These are phyloP conservation scores for Hyperoplus lanceolatus DNA, from an alignment of 2,797 vertebrate genomes.

Conservation along the genomic window DNA sequence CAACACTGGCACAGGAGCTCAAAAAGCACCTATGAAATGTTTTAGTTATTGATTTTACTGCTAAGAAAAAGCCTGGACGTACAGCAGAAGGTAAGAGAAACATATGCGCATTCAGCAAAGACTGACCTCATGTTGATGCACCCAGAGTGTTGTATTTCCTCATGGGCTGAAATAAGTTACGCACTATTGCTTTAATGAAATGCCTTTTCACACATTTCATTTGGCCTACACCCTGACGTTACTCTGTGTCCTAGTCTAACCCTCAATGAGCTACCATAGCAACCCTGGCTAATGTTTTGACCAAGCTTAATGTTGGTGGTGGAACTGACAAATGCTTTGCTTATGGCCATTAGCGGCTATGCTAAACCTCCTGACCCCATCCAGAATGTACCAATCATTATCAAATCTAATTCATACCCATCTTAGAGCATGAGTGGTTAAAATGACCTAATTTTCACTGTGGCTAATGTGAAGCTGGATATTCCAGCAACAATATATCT, in stretches of 20 bases:
- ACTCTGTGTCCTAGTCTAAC: too few species aligned
- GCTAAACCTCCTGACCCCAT: background rate
- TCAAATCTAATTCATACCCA: background rate
- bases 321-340: background rate
- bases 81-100: too few species aligned
- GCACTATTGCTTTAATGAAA: background rate
- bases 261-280: background rate
- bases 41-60: too few species aligned
- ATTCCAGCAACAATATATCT: conserved; percentile 43
- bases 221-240: background rate
- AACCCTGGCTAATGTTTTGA: background rate
- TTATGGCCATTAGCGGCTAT: background rate
- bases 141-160: too few species aligned
- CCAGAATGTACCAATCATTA: background rate
- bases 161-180: too few species aligned
- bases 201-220: background rate
- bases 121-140: too few species aligned
- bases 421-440: background rate
- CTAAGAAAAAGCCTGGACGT: too few species aligned
- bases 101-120: too few species aligned
- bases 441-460: conserved; percentile 2
- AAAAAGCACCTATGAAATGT: too few species aligned
- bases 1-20: too few species aligned
- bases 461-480: conserved; percentile 24
- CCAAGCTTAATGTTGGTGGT: background rate